Evolutionary conservation across 2,113 vertebrate species (phyloP).

Genomic region (Corythaeola cristata): DNA sequence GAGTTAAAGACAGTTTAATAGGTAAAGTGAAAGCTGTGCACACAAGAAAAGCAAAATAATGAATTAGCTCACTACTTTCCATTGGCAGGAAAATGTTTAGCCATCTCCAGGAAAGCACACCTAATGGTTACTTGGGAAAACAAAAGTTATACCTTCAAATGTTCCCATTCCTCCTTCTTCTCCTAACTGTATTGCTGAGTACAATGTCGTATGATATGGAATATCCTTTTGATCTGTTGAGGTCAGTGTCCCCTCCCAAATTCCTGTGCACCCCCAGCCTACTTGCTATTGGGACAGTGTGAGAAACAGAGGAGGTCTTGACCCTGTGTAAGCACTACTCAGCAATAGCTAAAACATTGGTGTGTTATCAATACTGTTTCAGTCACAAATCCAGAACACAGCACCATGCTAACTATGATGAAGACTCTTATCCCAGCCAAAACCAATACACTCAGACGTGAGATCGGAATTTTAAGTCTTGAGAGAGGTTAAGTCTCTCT

Average conservation of each 20-base stretch:
- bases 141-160: fast-evolving
- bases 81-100: not conserved
- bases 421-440: not conserved
- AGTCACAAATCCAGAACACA: not conserved
- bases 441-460: not conserved
- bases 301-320: not conserved
- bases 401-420: not conserved
- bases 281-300: fast-evolving
- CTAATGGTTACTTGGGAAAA: fast-evolving
- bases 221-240: not conserved
- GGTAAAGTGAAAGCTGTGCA: too few species aligned
- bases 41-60: not conserved
- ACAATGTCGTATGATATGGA: too few species aligned
- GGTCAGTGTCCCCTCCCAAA: not conserved
- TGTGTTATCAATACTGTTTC: not conserved
- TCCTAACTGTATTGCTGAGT: not conserved
- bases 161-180: not conserved
- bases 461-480: not conserved
- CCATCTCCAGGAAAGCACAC: not conserved
- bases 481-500: not conserved
- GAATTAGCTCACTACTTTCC: not conserved
- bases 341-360: fast-evolving
- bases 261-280: not conserved
- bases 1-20: not conserved
- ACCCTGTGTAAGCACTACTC: not conserved